A percentile compares a stretch with the other conserved stretches of the same genome.
Evolutionary conservation across 2,888 invertebrate genomes (phyloP).

Genomic region (Digitonthophagus gazella): DNA sequence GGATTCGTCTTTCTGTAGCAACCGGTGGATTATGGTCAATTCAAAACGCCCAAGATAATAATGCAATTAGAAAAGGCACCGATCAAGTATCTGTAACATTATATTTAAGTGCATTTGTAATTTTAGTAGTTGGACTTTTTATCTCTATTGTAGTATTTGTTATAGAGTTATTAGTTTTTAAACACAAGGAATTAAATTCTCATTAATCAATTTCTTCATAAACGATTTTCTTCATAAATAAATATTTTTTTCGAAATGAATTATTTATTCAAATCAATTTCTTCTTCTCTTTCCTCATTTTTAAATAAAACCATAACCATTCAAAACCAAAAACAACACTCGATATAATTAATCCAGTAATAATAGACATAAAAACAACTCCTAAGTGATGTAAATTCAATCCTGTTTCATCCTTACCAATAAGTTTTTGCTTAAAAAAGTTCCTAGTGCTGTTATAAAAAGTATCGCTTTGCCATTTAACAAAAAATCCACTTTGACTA

Average conservation of each 20-base stretch:
- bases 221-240: too few species aligned
- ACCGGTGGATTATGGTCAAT: background rate
- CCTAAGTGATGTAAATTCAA: slow-evolving; percentile 30
- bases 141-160: slow-evolving; percentile 26
- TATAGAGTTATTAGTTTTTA: slow-evolving; percentile 17
- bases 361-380: slow-evolving; percentile 29
- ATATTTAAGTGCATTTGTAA: slow-evolving; percentile 30
- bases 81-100: slow-evolving; percentile 16
- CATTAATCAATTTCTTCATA: too few species aligned
- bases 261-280: too few species aligned
- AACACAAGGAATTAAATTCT: background rate
- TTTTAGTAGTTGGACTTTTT: slow-evolving; percentile 30
- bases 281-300: too few species aligned
- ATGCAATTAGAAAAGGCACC: background rate
- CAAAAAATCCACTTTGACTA: slow-evolving; percentile 40
- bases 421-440: slow-evolving; percentile 10
- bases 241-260: too few species aligned
- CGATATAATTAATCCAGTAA: slow-evolving; percentile 24
- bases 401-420: slow-evolving; percentile 6
- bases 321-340: slow-evolving; percentile 28
- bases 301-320: slow-evolving; percentile 13
- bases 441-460: slow-evolving; percentile 25
- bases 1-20: slow-evolving; percentile 24
- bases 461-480: slow-evolving; percentile 36
- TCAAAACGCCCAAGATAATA: slow-evolving; percentile 11